These are phyloP conservation scores for Noctua fimbriata DNA, from an alignment of 2,888 invertebrate genomes.

Conservation along the genomic window DNA sequence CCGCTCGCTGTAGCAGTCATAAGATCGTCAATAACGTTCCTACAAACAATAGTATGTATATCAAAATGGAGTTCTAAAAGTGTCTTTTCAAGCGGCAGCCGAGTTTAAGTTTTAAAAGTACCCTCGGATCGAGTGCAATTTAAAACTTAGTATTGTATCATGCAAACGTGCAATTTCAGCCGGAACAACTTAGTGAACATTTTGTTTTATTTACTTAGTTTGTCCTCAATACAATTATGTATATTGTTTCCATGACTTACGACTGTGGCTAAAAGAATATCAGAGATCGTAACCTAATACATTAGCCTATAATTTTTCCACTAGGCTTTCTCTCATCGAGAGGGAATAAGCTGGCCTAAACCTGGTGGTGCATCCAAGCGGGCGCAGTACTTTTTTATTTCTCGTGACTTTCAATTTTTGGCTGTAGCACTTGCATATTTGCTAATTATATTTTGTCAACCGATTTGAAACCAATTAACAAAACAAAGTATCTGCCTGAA, in stretches of 20 bases:
- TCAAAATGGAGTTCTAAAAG: slow-evolving; percentile 34
- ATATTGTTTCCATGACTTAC: neutral
- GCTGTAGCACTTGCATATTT: neutral
- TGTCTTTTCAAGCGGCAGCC: slow-evolving; percentile 4
- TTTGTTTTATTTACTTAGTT: slow-evolving; percentile 31
- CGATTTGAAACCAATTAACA: neutral
- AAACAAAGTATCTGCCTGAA: neutral
- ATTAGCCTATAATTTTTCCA: no score
- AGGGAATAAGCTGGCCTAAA: neutral
- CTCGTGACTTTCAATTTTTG: no score
- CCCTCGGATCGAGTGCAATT: slow-evolving; percentile 27
- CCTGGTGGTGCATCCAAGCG: neutral
- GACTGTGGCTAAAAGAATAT: neutral
- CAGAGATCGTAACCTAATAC: neutral
- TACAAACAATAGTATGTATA: slow-evolving; percentile 21
- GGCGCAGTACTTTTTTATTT: neutral
- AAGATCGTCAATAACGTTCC: no score
- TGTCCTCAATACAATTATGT: neutral
- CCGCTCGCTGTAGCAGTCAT: no score
- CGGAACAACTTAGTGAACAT: slow-evolving; percentile 2
- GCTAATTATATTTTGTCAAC: neutral
- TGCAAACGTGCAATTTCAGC: slow-evolving; percentile 31
- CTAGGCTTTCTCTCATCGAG: neutral
- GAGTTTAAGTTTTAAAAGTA: slow-evolving; percentile 25
- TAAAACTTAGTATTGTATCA: slow-evolving; percentile 32